Conservation (phyloP, 2,888 invertebrate genomes). For the Gibbula magus region DNA sequence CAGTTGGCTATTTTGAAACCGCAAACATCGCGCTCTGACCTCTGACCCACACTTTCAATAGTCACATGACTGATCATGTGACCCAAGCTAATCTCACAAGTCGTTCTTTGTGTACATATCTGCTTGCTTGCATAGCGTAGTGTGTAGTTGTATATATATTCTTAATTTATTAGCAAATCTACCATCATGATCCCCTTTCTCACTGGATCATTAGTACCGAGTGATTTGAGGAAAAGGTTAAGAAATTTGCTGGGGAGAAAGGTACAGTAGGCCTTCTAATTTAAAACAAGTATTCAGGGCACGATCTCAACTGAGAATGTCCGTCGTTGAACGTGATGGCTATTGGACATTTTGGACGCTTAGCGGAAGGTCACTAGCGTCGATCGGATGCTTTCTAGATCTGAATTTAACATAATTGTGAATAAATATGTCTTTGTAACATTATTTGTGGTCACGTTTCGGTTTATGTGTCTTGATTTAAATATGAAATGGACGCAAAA, state of each 20-base stretch:
- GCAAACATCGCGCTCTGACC: not conserved
- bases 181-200: not conserved
- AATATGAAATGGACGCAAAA: too few relatives aligned
- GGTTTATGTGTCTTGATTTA: too few relatives aligned
- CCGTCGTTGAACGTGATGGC: too few relatives aligned
- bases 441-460: too few relatives aligned
- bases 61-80: slow-evolving; percentile 53
- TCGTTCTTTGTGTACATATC: slow-evolving; percentile 30
- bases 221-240: not conserved
- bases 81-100: slow-evolving; percentile 20
- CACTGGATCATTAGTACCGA: not conserved
- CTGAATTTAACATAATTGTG: too few relatives aligned
- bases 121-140: not conserved
- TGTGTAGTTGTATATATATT: slow-evolving; percentile 4
- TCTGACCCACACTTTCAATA: not conserved
- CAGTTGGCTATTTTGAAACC: too few relatives aligned
- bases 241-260: slow-evolving; percentile 21
- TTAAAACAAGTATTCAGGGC: not conserved
- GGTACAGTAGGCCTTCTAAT: not conserved
- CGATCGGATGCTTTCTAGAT: too few relatives aligned
- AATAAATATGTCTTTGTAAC: too few relatives aligned
- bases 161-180: not conserved
- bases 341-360: too few relatives aligned
- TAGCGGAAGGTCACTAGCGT: too few relatives aligned
- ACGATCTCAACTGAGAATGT: not conserved